Percentiles rank a stretch among this genome's conserved stretches.
These are phyloP conservation scores for Microchrysa polita DNA, from an alignment of 2,888 invertebrate species.

Conservation along the genomic window DNA sequence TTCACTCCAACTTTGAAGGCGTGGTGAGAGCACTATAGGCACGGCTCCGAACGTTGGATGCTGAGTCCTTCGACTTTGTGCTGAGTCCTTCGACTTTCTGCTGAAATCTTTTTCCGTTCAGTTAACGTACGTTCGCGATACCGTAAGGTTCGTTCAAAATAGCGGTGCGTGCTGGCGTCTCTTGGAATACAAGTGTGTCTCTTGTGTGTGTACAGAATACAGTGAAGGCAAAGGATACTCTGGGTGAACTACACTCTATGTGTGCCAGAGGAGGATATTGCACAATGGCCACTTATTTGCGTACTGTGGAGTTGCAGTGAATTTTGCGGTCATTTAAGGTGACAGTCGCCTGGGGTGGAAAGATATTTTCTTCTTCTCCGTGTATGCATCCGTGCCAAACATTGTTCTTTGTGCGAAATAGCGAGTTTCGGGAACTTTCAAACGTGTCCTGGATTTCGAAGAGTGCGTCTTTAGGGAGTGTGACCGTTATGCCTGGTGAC, in stretches of 20 bases:
- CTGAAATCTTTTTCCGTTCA: constrained; percentile 24
- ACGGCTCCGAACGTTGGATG: not conserved
- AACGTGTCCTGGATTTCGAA: constrained; percentile 2
- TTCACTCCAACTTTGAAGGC: constrained; percentile 7
- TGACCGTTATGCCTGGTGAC: not conserved
- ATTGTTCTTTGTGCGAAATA: constrained; percentile 18
- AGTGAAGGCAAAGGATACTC: not conserved
- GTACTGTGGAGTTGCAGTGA: constrained; percentile 1
- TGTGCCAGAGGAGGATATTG: constrained; percentile 11
- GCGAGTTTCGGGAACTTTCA: not conserved
- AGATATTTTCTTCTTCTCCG: not conserved
- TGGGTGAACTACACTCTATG: no score
- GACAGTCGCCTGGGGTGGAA: not conserved
- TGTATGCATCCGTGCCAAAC: not conserved
- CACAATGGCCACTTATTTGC: not conserved
- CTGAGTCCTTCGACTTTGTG: constrained; percentile 2
- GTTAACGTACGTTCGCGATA: constrained; percentile 30
- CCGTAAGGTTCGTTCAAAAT: constrained; percentile 16
- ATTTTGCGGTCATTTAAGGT: constrained; percentile 13
- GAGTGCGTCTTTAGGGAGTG: not conserved
- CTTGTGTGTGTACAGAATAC: not conserved
- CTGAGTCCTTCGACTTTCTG: constrained; percentile 31
- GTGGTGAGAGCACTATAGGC: constrained; percentile 12
- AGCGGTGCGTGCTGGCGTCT: not conserved
- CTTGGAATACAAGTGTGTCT: not conserved